Base-by-base conservation (phyloP, 2,888 invertebrate genomes). In the Epirrita christyi region DNA sequence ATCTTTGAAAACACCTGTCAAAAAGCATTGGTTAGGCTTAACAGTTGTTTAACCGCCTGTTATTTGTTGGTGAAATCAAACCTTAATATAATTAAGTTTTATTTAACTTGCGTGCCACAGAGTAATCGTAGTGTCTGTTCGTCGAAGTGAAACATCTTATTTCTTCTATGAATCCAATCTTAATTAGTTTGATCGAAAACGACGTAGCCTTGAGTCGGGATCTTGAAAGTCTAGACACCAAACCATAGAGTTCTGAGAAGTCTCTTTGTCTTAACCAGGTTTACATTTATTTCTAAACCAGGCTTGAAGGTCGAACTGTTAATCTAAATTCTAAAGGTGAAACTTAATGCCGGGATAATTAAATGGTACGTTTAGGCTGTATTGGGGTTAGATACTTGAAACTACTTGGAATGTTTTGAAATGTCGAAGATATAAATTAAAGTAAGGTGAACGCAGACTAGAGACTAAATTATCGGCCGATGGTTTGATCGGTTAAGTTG, bases 171-270 rank as follows among this genome's bases (percentile, higher is more conserved):
- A 21, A 3, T 21, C 21, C 21, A 21, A 44, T 50, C 37, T 11
- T 32, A 59, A 54, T 59, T 28, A 45, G 51, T 55, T 44, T 52
- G 44, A 55, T 51, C 55, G n/a, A 55, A 59, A 59, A 38, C 29
- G 55, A 36, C 40, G 34, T 29, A 52, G 59, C 59, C 59, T 59
- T 55, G 59, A 50, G 40, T 44, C 46, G 47, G 38, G 38, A 46
- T 49, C 49, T 55, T 48, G 52, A 58, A 47, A 56, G 70, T 71
- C 74, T 76, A 75, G 73, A 67, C 52, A 44, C 32, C 32, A 32
- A 49, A 36, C 47, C 61, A 59, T 42, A 65, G 57, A 61, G 61
- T 78, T 78, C 77, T 63, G 13, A 72, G 78, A 78, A 76, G 41
- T 44, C 36, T 58, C 72, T 71, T 72, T 68, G 64, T 63, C 56